Evolutionary conservation across 1,140 invertebrate species (phyloP).

Genomic region (Panagrolaimus sp.): DNA sequence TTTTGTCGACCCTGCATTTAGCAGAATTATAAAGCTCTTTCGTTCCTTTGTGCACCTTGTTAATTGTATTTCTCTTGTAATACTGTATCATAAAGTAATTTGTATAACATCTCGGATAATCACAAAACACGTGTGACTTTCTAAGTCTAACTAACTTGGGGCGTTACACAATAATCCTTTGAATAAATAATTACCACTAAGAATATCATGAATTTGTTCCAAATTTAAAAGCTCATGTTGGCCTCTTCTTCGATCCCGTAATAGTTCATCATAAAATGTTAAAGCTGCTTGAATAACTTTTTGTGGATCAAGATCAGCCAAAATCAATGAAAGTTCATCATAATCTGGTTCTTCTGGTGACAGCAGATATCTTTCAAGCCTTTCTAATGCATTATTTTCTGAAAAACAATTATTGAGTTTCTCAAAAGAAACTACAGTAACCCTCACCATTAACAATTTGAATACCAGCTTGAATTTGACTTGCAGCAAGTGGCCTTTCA

Average conservation of each 20-base stretch:
- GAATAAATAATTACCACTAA: not conserved
- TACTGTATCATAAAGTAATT: too few relatives aligned
- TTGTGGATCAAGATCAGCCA: not conserved
- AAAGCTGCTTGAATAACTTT: constrained; percentile 10
- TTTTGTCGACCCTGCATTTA: too few relatives aligned
- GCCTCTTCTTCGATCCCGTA: not conserved
- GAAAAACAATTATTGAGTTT: not conserved
- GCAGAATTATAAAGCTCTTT: too few relatives aligned
- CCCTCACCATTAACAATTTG: not conserved
- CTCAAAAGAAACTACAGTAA: not conserved
- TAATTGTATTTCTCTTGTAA: too few relatives aligned
- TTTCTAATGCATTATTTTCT: not conserved
- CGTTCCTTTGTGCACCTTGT: too few relatives aligned
- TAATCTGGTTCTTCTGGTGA: not conserved
- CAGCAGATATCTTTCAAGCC: not conserved
- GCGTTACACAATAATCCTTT: too few relatives aligned
- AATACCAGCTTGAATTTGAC: constrained; percentile 5
- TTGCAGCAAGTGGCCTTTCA: not conserved
- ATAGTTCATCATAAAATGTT: not conserved
- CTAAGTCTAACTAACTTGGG: too few relatives aligned
- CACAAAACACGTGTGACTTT: too few relatives aligned
- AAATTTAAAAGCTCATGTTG: not conserved
- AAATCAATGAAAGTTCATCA: not conserved
- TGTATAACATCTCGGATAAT: too few relatives aligned
- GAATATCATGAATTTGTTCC: constrained; percentile 7